Evolutionary conservation across 2,797 vertebrate genomes (phyloP), one percentile per base, ranked within the genome.

Genomic region (Hozukius guyotensis): DNA sequence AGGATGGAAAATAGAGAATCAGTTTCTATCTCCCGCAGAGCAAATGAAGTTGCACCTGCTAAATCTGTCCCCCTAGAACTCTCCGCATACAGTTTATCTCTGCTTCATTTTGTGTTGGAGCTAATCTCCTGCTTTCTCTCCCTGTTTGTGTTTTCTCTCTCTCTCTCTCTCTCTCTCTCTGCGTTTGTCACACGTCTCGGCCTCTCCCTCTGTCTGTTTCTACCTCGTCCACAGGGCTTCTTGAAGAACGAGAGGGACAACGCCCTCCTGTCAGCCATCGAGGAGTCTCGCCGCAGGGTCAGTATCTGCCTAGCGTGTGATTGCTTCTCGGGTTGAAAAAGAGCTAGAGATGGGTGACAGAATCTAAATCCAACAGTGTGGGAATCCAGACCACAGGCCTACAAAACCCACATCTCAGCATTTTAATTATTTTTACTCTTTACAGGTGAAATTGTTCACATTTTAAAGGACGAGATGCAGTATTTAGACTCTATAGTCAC

Each of bases 171-270:
- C 78, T 74, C 36, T 63, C 78, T 74, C 27, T 32, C 8, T 20
- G n/a, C 5, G n/a, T 77, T 60, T 55, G 70, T 74, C 66, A 42
- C 74, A 4, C 34, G 24, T 70, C 61, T 60, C 34, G 4, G 72
- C 53, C 34, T 65, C 81, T 75, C 22, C 14, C 22, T 78, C 52
- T 29, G n/a, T 75, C 62, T 27, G 64, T 81, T 71, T 83, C 36
- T 68, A 24, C 63, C 60, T 84, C 57, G 10, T 84, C 79, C 62
- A 55, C 94, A 99, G 98, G 98, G 98, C 76, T 99, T 99, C 95
- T 90, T 99, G 88, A 99, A 99, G 94, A 99, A 99, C 88, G 98
- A 99, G 93, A 97, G 98, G 89, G 98, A 99, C 92, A 99, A 99
- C 95, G 97, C 98, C 29, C 94, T 99, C 83, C 94, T 99, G 80